phyloP scores from a whole-genome alignment of 2,797 vertebrate species.

The Coregonus suidteri region DNA sequence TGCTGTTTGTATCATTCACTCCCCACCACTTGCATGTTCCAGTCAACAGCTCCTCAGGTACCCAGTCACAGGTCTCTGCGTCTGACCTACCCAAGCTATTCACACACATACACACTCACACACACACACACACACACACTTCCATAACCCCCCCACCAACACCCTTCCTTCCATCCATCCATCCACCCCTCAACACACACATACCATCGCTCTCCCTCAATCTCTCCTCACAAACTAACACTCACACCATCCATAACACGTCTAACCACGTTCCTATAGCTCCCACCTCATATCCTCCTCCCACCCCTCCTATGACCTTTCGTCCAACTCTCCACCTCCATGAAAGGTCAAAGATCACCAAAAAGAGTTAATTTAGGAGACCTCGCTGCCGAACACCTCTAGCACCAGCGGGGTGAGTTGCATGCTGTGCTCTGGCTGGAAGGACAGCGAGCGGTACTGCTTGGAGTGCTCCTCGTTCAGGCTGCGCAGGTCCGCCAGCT shows the following conservation, averaged over 20 bases:
- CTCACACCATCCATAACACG: neutral
- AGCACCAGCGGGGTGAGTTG: no score
- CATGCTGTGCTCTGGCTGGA: no score
- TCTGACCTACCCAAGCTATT: conserved; percentile 17
- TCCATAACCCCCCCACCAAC: neutral
- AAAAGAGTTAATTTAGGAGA: conserved; percentile 22
- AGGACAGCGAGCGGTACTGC: no score
- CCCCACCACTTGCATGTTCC: conserved; percentile 25
- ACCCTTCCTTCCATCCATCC: neutral
- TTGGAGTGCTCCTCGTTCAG: no score
- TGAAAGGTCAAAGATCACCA: neutral
- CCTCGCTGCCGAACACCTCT: no score
- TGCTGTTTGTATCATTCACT: conserved; percentile 52
- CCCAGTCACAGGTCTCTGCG: neutral
- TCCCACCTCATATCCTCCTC: neutral
- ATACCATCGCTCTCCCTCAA: neutral
- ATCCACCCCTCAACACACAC: neutral
- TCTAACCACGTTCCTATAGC: neutral
- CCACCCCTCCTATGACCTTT: neutral
- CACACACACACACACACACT: neutral
- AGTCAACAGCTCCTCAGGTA: conserved; percentile 35
- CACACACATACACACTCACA: neutral
- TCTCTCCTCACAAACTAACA: neutral
- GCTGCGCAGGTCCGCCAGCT: no score
- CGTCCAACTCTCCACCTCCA: neutral